phyloP scores from a whole-genome alignment of 2,888 invertebrate genomes.

The Ichneumoninae sp. region DNA sequence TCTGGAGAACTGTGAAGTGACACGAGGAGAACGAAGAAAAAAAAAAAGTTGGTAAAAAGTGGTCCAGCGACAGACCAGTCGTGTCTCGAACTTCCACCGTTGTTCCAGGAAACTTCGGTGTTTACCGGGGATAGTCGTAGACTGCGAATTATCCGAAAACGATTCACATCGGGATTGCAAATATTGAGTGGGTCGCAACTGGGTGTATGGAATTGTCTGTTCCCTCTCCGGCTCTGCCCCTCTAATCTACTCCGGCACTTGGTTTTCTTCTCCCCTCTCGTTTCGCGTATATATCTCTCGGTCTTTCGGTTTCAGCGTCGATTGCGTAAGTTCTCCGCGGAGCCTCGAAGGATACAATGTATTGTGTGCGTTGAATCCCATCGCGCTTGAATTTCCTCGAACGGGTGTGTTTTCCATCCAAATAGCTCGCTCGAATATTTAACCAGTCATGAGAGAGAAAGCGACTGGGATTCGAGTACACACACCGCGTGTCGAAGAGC shows the following conservation, averaged over 20 bases:
- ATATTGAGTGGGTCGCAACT: slow-evolving; percentile 29
- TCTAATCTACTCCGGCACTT: slow-evolving; percentile 25
- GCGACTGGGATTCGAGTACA: slow-evolving; percentile 31
- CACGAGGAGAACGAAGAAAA: slow-evolving; percentile 33
- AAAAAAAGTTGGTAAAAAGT: slow-evolving; percentile 22
- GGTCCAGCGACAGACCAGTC: slow-evolving; percentile 16
- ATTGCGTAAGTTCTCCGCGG: slow-evolving; percentile 28
- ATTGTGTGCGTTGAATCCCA: slow-evolving; percentile 50
- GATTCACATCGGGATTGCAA: slow-evolving; percentile 55
- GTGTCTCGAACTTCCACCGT: slow-evolving; percentile 4
- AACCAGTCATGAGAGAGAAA: slow-evolving; percentile 16
- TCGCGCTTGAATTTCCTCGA: slow-evolving; percentile 15
- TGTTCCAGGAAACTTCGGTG: slow-evolving; percentile 14
- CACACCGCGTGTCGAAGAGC: slow-evolving; percentile 12
- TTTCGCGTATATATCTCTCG: neutral
- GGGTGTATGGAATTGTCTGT: neutral
- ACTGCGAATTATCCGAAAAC: slow-evolving; percentile 56
- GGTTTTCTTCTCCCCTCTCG: slow-evolving; percentile 20
- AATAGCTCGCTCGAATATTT: slow-evolving; percentile 62
- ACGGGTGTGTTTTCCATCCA: slow-evolving; percentile 63
- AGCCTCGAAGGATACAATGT: slow-evolving; percentile 40
- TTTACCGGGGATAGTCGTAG: slow-evolving; percentile 21
- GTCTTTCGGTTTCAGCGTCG: slow-evolving; percentile 18
- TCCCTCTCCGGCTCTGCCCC: neutral
- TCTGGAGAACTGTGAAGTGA: slow-evolving; percentile 44